Evolutionary conservation across 1,140 invertebrate genomes (phyloP).

Genomic region (Calephelis virginiensis): DNA sequence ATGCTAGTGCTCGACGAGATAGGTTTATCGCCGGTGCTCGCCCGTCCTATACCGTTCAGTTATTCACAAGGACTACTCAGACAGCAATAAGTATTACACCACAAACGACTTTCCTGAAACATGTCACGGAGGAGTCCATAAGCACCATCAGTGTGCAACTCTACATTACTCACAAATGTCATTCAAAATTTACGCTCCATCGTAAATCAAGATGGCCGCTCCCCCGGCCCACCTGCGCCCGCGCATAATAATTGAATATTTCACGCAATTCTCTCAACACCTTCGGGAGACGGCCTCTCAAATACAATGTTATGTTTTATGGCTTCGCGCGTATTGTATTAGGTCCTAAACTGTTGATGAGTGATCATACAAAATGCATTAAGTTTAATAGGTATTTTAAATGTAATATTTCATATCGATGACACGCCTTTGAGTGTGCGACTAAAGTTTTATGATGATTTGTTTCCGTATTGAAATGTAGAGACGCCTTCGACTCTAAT

Average conservation of each 20-base stretch:
- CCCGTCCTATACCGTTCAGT: not conserved
- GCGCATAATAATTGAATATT: constrained; percentile 77
- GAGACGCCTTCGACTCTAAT: constrained; percentile 39
- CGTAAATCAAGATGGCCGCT: constrained; percentile 75
- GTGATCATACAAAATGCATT: constrained; percentile 72
- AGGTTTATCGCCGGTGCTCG: too few relatives aligned
- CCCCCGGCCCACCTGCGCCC: constrained; percentile 57
- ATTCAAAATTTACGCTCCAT: constrained; percentile 70
- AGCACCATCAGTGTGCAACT: constrained; percentile 38
- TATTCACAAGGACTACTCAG: not conserved
- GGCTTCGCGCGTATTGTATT: constrained; percentile 67
- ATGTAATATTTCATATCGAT: constrained; percentile 74
- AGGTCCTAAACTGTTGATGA: constrained; percentile 76
- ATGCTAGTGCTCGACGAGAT: too few relatives aligned
- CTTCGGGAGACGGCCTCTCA: constrained; percentile 52
- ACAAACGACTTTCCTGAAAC: constrained; percentile 58
- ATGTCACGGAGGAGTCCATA: constrained; percentile 49
- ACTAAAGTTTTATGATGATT: constrained; percentile 74
- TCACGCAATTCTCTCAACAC: constrained; percentile 74
- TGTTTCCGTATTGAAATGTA: constrained; percentile 69
- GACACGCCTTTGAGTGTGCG: constrained; percentile 64
- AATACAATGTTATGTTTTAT: constrained; percentile 75
- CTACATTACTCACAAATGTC: constrained; percentile 71
- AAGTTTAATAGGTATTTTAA: constrained; percentile 74
- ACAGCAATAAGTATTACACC: constrained; percentile 31